Evolutionary conservation across 2,797 vertebrate species (phyloP).

Genomic region (Kryptopterus vitreolus): DNA sequence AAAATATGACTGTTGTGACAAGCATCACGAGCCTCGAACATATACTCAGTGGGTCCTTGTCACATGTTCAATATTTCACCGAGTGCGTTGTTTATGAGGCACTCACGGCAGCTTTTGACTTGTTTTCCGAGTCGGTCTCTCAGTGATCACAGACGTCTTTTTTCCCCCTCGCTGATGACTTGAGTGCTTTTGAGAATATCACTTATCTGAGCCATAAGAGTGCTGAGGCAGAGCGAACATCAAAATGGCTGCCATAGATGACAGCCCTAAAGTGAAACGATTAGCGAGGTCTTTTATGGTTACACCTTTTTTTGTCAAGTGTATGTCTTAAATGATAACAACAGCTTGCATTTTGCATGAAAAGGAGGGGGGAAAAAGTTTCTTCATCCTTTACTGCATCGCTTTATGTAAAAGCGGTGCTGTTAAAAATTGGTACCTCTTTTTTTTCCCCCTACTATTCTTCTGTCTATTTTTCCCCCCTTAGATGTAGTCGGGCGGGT

Average conservation of each 20-base stretch:
- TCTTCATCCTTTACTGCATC: slow-evolving; percentile 19
- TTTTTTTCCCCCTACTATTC: slow-evolving; percentile 43
- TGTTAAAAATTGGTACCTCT: slow-evolving; percentile 48
- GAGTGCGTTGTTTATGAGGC: slow-evolving; percentile 45
- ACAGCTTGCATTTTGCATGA: slow-evolving; percentile 25
- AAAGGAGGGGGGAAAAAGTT: slow-evolving; percentile 35
- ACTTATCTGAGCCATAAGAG: slow-evolving; percentile 77
- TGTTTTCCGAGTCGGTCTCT: slow-evolving; percentile 47
- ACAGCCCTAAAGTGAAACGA: slow-evolving; percentile 79
- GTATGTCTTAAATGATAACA: slow-evolving; percentile 69
- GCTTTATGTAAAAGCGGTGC: slow-evolving; percentile 1
- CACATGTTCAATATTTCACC: slow-evolving; percentile 45
- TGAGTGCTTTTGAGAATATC: slow-evolving; percentile 77
- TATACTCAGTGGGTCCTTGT: slow-evolving; percentile 45
- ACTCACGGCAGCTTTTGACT: slow-evolving; percentile 46
- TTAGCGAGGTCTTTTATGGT: slow-evolving; percentile 78
- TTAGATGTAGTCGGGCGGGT: too few relatives aligned
- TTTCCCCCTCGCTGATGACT: slow-evolving; percentile 66
- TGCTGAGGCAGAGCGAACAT: slow-evolving; percentile 77
- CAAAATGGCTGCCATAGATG: slow-evolving; percentile 81
- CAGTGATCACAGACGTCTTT: slow-evolving; percentile 46
- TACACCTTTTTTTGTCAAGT: slow-evolving; percentile 72
- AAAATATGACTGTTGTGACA: slow-evolving; percentile 34
- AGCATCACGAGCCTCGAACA: slow-evolving; percentile 31
- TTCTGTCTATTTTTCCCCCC: slow-evolving; percentile 45